Conservation (phyloP, 1,140 invertebrate species). For the Eciton burchellii region DNA sequence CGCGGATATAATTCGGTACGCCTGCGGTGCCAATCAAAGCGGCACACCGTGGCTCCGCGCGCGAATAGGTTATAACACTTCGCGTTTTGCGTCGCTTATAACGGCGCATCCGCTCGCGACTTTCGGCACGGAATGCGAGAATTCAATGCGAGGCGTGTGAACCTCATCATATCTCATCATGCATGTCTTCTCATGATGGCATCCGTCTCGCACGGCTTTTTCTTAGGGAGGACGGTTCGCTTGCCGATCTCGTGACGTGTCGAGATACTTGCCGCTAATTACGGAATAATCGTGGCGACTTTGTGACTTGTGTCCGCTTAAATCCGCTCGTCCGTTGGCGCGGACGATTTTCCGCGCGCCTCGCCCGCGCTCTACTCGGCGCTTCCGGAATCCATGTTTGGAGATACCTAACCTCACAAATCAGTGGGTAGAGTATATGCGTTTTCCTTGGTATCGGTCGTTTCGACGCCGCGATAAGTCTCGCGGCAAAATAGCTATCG, state of each 20-base stretch:
- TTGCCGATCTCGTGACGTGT: too few species aligned
- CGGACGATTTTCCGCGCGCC: neutral
- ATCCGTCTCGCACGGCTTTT: too few species aligned
- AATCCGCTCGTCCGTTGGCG: neutral
- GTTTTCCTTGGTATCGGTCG: neutral
- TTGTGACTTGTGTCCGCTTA: too few species aligned
- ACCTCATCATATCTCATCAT: too few species aligned
- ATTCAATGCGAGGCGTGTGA: neutral
- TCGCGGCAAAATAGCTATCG: slow-evolving; percentile 1
- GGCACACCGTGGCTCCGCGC: slow-evolving; percentile 25
- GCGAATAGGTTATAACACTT: slow-evolving; percentile 30
- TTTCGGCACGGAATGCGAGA: too few species aligned
- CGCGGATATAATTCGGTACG: slow-evolving; percentile 61
- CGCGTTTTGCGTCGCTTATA: slow-evolving; percentile 34
- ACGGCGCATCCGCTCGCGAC: slow-evolving; percentile 14
- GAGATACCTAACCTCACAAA: neutral
- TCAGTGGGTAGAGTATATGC: neutral
- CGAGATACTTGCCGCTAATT: too few species aligned
- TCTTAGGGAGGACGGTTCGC: too few species aligned
- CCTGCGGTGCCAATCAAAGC: slow-evolving; percentile 54
- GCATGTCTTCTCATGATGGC: too few species aligned
- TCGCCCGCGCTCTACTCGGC: neutral
- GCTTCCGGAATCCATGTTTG: neutral
- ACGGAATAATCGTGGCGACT: too few species aligned
- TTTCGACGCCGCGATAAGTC: slow-evolving; percentile 28